Base-by-base conservation (phyloP, 2,888 invertebrate genomes). In the Netelia inedita region DNA sequence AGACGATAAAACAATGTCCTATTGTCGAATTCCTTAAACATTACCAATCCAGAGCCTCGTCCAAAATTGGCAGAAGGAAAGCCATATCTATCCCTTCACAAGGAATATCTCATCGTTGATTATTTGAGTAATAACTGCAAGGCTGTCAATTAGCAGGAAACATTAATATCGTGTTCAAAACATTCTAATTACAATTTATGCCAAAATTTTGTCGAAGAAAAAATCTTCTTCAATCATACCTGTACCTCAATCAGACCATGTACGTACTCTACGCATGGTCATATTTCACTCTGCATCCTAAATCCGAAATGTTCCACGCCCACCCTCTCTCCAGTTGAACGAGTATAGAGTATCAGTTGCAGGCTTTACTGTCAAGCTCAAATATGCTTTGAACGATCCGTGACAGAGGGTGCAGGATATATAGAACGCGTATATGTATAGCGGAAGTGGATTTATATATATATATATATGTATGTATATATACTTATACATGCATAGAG, bases 341-440 rank as follows among this genome's bases (percentile, higher is more conserved):
- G 28, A 46, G 43, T 16, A 50, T n/a, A 43, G 41, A 55, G 55
- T 65, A 19, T 61, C 50, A 79, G 53, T 63, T 19, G 63, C 46
- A 50, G 59, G 68, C 21, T 55, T 35, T 28, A 50, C 46, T 57
- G 59, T 16, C 66, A 53, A 59, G 10, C 16, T 66, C 57, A 68
- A 80, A 72, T 79, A 57, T 80, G 35, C 41, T 23, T 16, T n/a
- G 23, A 61, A 66, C 74, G 50, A 61, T 46, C 41, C 69, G 21
- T 16, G 53, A 16, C 28, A 41, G 50, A 53, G n/a, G 53, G 9
- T 21, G 9, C 1, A 61, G 50, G n/a, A 57, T 57, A 41, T 41
- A 66, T 43, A 61, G 46, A 14, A 46, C 14, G 14, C 10, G 3
- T 46, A 61, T 59, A 59, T 61, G 2, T 61, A 14, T 19, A 61